These are phyloP conservation scores for Pantherophis guttatus DNA, from an alignment of 2,113 vertebrate species.

Conservation along the genomic window DNA sequence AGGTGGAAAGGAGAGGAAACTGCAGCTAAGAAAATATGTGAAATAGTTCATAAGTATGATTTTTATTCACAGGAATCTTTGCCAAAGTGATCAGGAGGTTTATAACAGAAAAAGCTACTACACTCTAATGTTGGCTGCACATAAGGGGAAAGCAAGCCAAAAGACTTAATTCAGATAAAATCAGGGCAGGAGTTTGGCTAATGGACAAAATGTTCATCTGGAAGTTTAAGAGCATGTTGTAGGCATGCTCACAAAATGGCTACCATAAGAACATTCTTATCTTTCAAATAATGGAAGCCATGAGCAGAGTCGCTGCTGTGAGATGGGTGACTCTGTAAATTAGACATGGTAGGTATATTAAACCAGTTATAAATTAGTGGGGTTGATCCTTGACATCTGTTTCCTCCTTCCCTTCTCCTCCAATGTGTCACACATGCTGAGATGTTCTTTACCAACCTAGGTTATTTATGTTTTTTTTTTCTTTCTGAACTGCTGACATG, in stretches of 20 bases:
- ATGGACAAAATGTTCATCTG: not conserved
- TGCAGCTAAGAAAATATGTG: slow-evolving; percentile 52
- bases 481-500: not conserved
- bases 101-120: slow-evolving; percentile 13
- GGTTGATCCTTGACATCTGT: not conserved
- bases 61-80: slow-evolving; percentile 40
- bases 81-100: slow-evolving; percentile 29
- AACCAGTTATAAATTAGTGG: not conserved
- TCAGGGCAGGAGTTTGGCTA: not conserved
- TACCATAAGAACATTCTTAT: not conserved
- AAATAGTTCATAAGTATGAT: slow-evolving; percentile 23
- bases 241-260: not conserved
- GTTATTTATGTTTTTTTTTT: not conserved
- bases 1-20: not conserved
- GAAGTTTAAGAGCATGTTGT: not conserved
- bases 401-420: not conserved
- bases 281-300: not conserved
- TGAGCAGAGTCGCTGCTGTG: not conserved
- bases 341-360: not conserved
- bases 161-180: not conserved
- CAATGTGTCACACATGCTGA: not conserved
- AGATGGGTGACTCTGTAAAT: not conserved
- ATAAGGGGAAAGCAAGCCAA: not conserved
- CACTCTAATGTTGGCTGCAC: slow-evolving; percentile 5
- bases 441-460: not conserved